Evolutionary conservation across 2,888 invertebrate genomes (phyloP).

Genomic region (Allygus modestus): DNA sequence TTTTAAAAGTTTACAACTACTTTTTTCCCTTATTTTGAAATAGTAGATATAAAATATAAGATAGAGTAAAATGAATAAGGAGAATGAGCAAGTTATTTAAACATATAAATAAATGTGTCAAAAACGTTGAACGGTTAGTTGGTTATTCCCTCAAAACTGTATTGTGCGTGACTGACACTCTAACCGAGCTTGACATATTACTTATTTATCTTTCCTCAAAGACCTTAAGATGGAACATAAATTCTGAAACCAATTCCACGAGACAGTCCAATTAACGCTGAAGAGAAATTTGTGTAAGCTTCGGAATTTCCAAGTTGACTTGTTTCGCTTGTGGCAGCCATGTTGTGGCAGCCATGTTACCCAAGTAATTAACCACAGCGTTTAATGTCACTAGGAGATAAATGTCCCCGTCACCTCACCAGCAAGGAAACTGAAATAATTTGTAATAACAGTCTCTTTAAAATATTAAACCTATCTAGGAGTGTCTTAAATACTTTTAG

Average conservation of each 20-base stretch:
- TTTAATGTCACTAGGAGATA: slow-evolving; percentile 31
- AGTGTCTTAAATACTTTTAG: too few species aligned
- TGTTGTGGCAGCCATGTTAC: too few species aligned
- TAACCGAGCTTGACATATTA: background rate
- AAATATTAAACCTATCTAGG: background rate
- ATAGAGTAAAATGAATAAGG: too few species aligned
- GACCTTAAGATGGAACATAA: slow-evolving; percentile 46
- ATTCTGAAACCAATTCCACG: slow-evolving; percentile 43
- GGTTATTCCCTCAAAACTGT: background rate
- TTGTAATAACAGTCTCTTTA: background rate
- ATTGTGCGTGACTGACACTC: background rate
- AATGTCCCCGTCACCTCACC: slow-evolving; percentile 26
- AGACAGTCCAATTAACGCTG: slow-evolving; percentile 47
- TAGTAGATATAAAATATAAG: too few species aligned
- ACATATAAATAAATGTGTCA: too few species aligned
- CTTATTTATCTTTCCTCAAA: slow-evolving; percentile 46
- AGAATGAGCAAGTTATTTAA: too few species aligned
- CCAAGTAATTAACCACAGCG: slow-evolving; percentile 37
- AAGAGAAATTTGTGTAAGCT: slow-evolving; percentile 42
- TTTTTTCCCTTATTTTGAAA: too few species aligned
- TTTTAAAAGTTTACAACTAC: too few species aligned
- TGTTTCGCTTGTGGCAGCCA: slow-evolving; percentile 33
- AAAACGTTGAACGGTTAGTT: background rate
- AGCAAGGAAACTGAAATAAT: slow-evolving; percentile 3
- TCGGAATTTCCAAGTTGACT: slow-evolving; percentile 34